phyloP scores from a whole-genome alignment of 2,113 vertebrate genomes.

The Myotis yumanensis region DNA sequence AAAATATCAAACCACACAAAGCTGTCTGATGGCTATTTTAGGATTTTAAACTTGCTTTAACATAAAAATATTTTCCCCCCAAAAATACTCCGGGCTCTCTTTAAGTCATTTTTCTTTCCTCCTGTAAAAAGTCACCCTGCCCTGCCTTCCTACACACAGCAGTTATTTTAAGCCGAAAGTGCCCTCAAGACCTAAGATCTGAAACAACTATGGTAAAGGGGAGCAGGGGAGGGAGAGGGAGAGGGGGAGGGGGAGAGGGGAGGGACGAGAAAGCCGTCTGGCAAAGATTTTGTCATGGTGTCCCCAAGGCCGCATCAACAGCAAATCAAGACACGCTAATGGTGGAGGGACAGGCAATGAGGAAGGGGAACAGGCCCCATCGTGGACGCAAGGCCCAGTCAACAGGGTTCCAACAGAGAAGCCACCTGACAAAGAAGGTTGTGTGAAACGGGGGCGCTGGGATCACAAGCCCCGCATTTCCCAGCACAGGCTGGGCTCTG shows the following conservation, averaged over 20 bases:
- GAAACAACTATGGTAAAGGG: slow-evolving; percentile 57
- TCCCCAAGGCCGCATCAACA: slow-evolving; percentile 74
- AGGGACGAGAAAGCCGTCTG: slow-evolving; percentile 68
- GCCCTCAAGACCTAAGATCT: slow-evolving; percentile 83
- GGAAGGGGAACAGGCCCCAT: slow-evolving; percentile 41
- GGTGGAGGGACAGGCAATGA: not conserved
- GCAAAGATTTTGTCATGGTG: slow-evolving; percentile 73
- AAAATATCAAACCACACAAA: slow-evolving; percentile 79
- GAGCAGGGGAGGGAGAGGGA: not conserved
- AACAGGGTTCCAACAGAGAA: no score
- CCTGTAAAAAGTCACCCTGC: slow-evolving; percentile 86
- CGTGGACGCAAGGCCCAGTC: no score
- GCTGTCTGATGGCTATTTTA: slow-evolving; percentile 82
- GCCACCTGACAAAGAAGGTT: no score
- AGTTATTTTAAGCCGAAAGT: slow-evolving; percentile 85
- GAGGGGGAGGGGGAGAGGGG: not conserved
- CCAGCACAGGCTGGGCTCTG: no score
- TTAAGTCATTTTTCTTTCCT: slow-evolving; percentile 83
- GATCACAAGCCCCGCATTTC: no score
- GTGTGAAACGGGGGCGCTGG: no score
- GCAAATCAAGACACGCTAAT: not conserved
- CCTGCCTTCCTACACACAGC: slow-evolving; percentile 89
- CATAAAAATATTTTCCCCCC: slow-evolving; percentile 87
- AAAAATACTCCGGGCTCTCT: slow-evolving; percentile 89
- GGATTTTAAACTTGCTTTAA: slow-evolving; percentile 87